Conservation (phyloP, 2,888 invertebrate species). For the Brachylomia viminalis region DNA sequence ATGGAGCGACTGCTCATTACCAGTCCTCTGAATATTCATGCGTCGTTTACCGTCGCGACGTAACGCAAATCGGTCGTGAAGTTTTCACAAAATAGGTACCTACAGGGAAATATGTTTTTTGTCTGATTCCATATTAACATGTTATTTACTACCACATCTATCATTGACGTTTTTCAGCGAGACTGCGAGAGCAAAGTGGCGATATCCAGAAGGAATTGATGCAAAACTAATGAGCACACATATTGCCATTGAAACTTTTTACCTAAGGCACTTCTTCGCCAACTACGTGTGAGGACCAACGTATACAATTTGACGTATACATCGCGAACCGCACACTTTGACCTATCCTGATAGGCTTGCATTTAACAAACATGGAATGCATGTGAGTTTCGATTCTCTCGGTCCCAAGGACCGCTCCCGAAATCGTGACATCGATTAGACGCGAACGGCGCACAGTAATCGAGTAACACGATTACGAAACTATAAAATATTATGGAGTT, state of each 20-base stretch:
- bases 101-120: conserved; percentile 45
- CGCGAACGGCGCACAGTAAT: conserved; percentile 84
- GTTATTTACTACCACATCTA: conserved; percentile 14
- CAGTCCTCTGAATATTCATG: conserved; percentile 83
- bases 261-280: conserved; percentile 25
- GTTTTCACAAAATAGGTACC: conserved; percentile 58
- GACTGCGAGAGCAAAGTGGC: not conserved
- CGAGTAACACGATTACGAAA: conserved; percentile 88
- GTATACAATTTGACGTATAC: conserved; percentile 38
- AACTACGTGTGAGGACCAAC: conserved; percentile 48
- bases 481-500: conserved; percentile 89
- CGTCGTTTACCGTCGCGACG: conserved; percentile 68
- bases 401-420: conserved; percentile 80
- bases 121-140: conserved; percentile 5
- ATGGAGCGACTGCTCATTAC: conserved; percentile 82
- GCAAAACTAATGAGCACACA: conserved; percentile 44
- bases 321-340: conserved; percentile 59
- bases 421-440: conserved; percentile 88
- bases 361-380: conserved; percentile 70
- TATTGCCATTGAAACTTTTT: conserved; percentile 49
- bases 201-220: conserved; percentile 36
- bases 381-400: conserved; percentile 71
- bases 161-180: conserved; percentile 18
- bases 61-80: conserved; percentile 62
- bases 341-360: conserved; percentile 70